Evolutionary conservation across 2,888 invertebrate species (phyloP), one percentile per base, ranked within the genome.

Genomic region (Trachelus tabidus): DNA sequence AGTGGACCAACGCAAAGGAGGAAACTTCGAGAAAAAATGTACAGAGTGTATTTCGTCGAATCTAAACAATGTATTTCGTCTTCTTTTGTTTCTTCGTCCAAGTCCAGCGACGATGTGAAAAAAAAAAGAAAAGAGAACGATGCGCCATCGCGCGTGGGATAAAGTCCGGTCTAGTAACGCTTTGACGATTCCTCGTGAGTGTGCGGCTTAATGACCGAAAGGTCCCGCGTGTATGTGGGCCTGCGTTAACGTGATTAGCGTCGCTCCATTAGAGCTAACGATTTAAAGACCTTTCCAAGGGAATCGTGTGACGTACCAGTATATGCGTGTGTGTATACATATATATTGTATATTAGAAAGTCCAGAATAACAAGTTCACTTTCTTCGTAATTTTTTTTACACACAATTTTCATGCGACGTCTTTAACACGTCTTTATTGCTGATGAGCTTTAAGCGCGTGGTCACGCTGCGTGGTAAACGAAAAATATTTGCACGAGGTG

Each of bases 191-290:
- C 12, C 23, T 56, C 9, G 23, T 56, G 56, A 9, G 56, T 23
- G 79, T 79, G 79, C 68, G 80, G 80, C 82, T 83, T 82, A 87
- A 87, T 82, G 84, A 82, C 80, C 80, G 81, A 84, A 85, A 82
- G 86, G 84, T 82, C 82, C 80, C 80, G 56, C 23, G 23, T 80
- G 80, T 80, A 56, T 23, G 56, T 23, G 56, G 56, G 23, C 78
- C 35, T 34, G 80, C 82, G 82, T 86, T 86, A 85, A 86, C 83
- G 82, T 83, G 85, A 87, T 87, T 88, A 86, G 83, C 84, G 23
- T 75, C 83, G 86, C 82, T 81, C 86, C 84, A 86, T 88, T 87
- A 88, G 83, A 82, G 56, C 56, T 56, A 56, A 56, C 23, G 56
- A 56, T 56, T 56, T 56, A 23, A 9, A 23, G 56, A 9, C 23